Evolutionary conservation across 2,888 invertebrate species (phyloP).

Genomic region (Nematopogon swammerdamellus): DNA sequence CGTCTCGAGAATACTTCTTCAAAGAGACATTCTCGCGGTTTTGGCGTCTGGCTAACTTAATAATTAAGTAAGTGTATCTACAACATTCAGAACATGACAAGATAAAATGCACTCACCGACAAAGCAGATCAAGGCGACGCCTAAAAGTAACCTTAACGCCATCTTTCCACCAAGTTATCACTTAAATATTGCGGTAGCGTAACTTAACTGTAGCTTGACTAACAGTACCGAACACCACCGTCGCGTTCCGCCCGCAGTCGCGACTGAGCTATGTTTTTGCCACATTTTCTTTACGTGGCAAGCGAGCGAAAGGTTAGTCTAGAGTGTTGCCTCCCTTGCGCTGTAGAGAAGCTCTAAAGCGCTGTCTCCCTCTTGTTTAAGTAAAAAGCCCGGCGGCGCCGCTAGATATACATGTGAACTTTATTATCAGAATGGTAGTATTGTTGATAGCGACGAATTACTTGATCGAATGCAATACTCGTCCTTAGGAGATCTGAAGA

Average conservation of each 20-base stretch:
- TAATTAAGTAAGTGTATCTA: too few relatives aligned
- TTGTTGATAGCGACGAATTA: too few relatives aligned
- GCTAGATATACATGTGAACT: too few relatives aligned
- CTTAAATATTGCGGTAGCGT: constrained; percentile 28
- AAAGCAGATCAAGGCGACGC: constrained; percentile 34
- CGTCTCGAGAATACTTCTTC: too few relatives aligned
- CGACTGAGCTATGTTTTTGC: constrained; percentile 44
- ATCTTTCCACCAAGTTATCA: constrained; percentile 30
- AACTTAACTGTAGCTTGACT: constrained; percentile 28
- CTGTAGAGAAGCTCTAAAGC: constrained; percentile 17
- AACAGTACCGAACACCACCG: constrained; percentile 24
- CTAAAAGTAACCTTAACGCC: constrained; percentile 35
- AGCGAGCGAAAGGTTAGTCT: constrained; percentile 44
- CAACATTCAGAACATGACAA: too few relatives aligned
- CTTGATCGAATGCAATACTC: too few relatives aligned
- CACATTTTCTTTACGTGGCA: constrained; percentile 39
- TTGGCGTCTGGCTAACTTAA: too few relatives aligned
- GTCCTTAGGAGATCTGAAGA: too few relatives aligned
- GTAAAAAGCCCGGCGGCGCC: too few relatives aligned
- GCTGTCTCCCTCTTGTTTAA: constrained; percentile 8
- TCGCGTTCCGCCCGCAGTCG: constrained; percentile 38
- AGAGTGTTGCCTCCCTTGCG: constrained; percentile 25
- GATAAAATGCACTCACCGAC: constrained; percentile 28
- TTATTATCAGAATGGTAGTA: too few relatives aligned
- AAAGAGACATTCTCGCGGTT: too few relatives aligned